Conservation (phyloP, 1,140 invertebrate species). For the Schmidtea mediterranea region DNA sequence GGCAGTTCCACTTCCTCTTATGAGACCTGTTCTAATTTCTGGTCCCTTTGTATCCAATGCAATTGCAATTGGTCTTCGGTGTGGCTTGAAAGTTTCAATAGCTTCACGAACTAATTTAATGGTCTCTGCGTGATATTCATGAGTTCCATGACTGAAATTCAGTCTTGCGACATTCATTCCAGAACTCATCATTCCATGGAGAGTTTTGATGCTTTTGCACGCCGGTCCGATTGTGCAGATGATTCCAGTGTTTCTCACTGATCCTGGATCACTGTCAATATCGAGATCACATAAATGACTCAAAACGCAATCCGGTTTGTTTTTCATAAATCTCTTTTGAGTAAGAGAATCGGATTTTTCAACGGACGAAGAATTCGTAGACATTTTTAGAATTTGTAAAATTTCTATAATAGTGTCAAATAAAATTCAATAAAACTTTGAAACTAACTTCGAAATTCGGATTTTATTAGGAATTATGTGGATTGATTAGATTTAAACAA, state of each 20-base stretch:
- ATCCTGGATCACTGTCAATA: slow-evolving; percentile 42
- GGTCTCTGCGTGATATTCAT: slow-evolving; percentile 72
- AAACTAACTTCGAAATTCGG: too few relatives aligned
- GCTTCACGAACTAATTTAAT: slow-evolving; percentile 61
- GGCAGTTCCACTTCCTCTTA: slow-evolving; percentile 37
- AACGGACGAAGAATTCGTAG: too few relatives aligned
- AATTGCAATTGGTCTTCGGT: slow-evolving; percentile 58
- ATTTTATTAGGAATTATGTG: too few relatives aligned
- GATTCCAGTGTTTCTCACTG: slow-evolving; percentile 52
- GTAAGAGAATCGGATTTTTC: too few relatives aligned
- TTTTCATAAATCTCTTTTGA: too few relatives aligned
- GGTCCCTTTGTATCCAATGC: slow-evolving; percentile 87
- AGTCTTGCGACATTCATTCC: slow-evolving; percentile 92
- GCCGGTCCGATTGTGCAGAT: too few relatives aligned
- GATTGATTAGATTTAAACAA: too few relatives aligned
- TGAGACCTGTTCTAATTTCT: slow-evolving; percentile 73
- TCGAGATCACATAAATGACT: slow-evolving; percentile 75
- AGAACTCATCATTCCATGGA: slow-evolving; percentile 82
- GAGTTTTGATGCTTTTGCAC: slow-evolving; percentile 46
- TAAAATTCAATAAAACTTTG: too few relatives aligned
- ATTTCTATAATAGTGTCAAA: too few relatives aligned
- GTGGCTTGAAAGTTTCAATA: slow-evolving; percentile 45
- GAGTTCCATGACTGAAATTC: slow-evolving; percentile 88
- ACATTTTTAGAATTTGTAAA: too few relatives aligned
- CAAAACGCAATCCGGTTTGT: too few relatives aligned